Conservation (phyloP, 1,140 invertebrate genomes). For the Panagrolaimus sp. region DNA sequence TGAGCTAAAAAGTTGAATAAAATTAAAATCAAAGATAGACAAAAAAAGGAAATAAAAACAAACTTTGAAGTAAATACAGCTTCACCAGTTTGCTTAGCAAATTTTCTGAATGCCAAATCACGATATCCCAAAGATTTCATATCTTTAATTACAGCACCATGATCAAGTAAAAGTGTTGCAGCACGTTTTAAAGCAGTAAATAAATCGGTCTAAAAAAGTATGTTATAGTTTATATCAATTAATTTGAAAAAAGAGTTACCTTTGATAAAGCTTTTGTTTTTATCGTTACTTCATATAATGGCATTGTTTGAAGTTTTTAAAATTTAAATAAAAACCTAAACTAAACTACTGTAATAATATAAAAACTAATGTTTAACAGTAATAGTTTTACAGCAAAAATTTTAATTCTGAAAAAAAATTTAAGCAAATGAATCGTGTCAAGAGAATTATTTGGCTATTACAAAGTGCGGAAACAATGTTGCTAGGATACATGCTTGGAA, state of each 20-base stretch:
- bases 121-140: slow-evolving; percentile 49
- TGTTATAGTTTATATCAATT: not conserved
- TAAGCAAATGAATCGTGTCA: no score
- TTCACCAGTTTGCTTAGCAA: slow-evolving; percentile 45
- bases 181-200: slow-evolving; percentile 44
- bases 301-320: slow-evolving; percentile 31
- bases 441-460: no score
- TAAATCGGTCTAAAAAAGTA: slow-evolving; percentile 45
- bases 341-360: no score
- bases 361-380: no score
- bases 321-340: no score
- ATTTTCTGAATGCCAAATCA: slow-evolving; percentile 47
- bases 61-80: slow-evolving; percentile 51
- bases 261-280: slow-evolving; percentile 49
- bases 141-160: slow-evolving; percentile 51
- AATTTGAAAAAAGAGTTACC: slow-evolving; percentile 27
- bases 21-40: not conserved
- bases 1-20: slow-evolving; percentile 42
- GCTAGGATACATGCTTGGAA: no score
- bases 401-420: no score
- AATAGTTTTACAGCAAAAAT: no score
- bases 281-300: slow-evolving; percentile 53
- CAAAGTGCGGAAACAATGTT: no score
- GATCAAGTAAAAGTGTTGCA: slow-evolving; percentile 40
- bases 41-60: slow-evolving; percentile 27